phyloP scores from a whole-genome alignment of 1,140 invertebrate genomes.

The Habropoda laboriosa region DNA sequence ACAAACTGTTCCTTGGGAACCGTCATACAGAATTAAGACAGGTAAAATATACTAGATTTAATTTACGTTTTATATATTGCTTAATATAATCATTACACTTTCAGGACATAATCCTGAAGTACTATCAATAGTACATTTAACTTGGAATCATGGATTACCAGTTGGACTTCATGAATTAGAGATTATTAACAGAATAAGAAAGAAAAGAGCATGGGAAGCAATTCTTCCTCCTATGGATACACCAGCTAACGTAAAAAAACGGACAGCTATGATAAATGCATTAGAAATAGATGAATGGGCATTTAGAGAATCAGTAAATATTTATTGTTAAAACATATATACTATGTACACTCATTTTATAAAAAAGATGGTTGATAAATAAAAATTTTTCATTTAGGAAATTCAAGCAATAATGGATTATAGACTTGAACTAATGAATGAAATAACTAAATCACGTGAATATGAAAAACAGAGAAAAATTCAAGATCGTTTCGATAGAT shows the following conservation, averaged over 20 bases:
- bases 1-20: slow-evolving; percentile 90
- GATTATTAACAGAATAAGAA: slow-evolving; percentile 84
- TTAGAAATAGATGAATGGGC: slow-evolving; percentile 86
- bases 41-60: slow-evolving; percentile 51
- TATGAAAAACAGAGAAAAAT: slow-evolving; percentile 78
- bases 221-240: slow-evolving; percentile 82
- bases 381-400: slow-evolving; percentile 79
- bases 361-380: background rate
- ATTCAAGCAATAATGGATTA: slow-evolving; percentile 84
- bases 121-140: slow-evolving; percentile 80
- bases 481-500: slow-evolving; percentile 65
- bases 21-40: slow-evolving; percentile 78
- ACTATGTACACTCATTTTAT: slow-evolving; percentile 1
- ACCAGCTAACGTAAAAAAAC: slow-evolving; percentile 81
- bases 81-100: background rate
- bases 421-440: slow-evolving; percentile 81
- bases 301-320: slow-evolving; percentile 84
- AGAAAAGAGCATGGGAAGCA: slow-evolving; percentile 83
- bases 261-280: slow-evolving; percentile 83
- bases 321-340: slow-evolving; percentile 69
- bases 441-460: slow-evolving; percentile 77
- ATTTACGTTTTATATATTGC: background rate
- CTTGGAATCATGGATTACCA: slow-evolving; percentile 84
- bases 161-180: slow-evolving; percentile 85
- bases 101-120: slow-evolving; percentile 72